A percentile compares a stretch with the other conserved stretches of the same genome.
phyloP scores from a whole-genome alignment of 2,888 invertebrate genomes.

The Argyra leucocephala region DNA sequence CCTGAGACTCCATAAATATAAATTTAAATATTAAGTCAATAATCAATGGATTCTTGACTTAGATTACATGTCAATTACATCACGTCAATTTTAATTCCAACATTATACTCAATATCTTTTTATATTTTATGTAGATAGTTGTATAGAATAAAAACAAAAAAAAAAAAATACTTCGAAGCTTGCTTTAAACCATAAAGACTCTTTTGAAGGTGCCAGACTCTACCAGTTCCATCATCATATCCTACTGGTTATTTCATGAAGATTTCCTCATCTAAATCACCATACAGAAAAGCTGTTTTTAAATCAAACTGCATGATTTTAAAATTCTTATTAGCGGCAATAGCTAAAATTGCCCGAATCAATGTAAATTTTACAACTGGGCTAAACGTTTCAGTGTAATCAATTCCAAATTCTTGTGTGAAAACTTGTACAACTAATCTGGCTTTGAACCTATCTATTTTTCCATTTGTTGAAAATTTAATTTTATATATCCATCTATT shows the following conservation, averaged over 20 bases:
- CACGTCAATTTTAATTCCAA: slow-evolving; percentile 17
- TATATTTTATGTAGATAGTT: slow-evolving; percentile 27
- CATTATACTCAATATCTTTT: too few species aligned
- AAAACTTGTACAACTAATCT: slow-evolving; percentile 30
- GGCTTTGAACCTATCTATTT: slow-evolving; percentile 25
- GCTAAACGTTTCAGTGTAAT: slow-evolving; percentile 32
- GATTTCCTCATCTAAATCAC: slow-evolving; percentile 19
- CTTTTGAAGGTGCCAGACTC: slow-evolving; percentile 24
- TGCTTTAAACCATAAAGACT: slow-evolving; percentile 28
- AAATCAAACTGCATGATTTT: slow-evolving; percentile 20
- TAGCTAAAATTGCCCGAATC: slow-evolving; percentile 25
- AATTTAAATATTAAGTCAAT: too few species aligned
- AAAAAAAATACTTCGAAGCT: too few species aligned
- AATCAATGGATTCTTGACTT: slow-evolving; percentile 31
- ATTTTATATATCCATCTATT: too few species aligned
- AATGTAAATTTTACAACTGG: slow-evolving; percentile 29
- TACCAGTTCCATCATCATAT: slow-evolving; percentile 20
- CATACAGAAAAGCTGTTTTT: slow-evolving; percentile 22
- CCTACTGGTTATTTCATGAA: slow-evolving; percentile 23
- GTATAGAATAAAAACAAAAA: too few species aligned
- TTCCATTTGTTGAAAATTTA: too few species aligned
- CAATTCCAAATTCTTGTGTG: slow-evolving; percentile 26
- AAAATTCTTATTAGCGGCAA: too few species aligned
- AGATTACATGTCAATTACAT: slow-evolving; percentile 25
- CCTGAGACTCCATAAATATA: too few species aligned